A percentile compares a stretch with the other conserved stretches of the same genome.
Conservation (phyloP, 2,113 vertebrate species). For the Callipepla californica region DNA sequence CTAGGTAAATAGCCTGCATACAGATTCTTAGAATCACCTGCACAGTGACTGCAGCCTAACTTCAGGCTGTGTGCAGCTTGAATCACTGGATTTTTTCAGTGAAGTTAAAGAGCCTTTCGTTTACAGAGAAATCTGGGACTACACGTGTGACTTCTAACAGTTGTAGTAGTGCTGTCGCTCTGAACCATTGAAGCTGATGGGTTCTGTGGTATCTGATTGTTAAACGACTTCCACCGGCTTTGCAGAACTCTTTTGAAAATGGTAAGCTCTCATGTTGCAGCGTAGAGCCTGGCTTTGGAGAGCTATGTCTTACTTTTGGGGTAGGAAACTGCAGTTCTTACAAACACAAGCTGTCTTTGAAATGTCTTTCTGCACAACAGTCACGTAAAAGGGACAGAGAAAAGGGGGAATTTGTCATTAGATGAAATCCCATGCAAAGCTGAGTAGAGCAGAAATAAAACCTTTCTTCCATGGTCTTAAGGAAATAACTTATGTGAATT, state of each 20-base stretch:
- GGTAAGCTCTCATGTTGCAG: not conserved
- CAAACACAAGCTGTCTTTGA: not conserved
- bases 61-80: not conserved
- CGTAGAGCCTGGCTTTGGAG: not conserved
- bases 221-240: not conserved
- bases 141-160: not conserved
- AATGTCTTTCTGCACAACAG: not conserved
- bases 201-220: not conserved
- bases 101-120: not conserved
- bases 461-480: not conserved
- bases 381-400: not conserved
- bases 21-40: constrained; percentile 18
- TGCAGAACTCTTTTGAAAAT: not conserved
- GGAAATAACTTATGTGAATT: not conserved
- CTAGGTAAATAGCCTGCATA: constrained; percentile 5
- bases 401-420: not conserved
- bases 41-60: not conserved
- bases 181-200: not conserved
- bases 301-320: not conserved
- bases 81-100: not conserved
- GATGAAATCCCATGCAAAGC: not conserved
- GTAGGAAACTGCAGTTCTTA: not conserved
- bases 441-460: not conserved
- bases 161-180: not conserved
- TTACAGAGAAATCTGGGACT: not conserved